These are phyloP conservation scores for Lampropteryx suffumata DNA, from an alignment of 2,888 invertebrate genomes.

Conservation along the genomic window DNA sequence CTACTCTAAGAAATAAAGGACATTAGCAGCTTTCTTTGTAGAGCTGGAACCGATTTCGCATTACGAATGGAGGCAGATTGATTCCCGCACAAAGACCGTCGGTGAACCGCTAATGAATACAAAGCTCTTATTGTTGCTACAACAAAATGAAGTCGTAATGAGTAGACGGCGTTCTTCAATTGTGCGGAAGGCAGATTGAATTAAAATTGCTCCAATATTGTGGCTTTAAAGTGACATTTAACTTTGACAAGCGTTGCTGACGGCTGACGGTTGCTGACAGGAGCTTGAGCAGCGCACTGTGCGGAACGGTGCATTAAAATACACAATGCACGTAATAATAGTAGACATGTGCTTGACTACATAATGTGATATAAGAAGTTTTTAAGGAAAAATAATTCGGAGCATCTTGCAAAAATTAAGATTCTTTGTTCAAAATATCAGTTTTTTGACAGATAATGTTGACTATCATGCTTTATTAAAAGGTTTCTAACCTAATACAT, in stretches of 20 bases:
- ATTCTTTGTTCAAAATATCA: too few relatives aligned
- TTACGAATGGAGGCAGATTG: conserved; percentile 73
- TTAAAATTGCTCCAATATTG: conserved; percentile 73
- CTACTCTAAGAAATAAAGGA: conserved; percentile 51
- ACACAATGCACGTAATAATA: conserved; percentile 29
- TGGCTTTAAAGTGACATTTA: conserved; percentile 66
- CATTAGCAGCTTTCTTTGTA: conserved; percentile 71
- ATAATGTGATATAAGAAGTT: conserved; percentile 7
- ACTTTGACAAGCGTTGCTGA: conserved; percentile 75
- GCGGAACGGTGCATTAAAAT: conserved; percentile 33
- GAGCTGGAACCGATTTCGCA: conserved; percentile 74
- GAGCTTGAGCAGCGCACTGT: conserved; percentile 33
- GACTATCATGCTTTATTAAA: too few relatives aligned
- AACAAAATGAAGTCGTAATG: conserved; percentile 80
- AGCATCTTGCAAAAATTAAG: too few relatives aligned
- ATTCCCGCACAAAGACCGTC: conserved; percentile 75
- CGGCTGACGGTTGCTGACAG: conserved; percentile 55
- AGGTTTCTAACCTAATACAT: too few relatives aligned
- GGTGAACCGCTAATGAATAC: conserved; percentile 58
- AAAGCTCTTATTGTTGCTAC: conserved; percentile 73
- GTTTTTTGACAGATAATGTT: too few relatives aligned
- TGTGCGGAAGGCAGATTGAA: conserved; percentile 70
- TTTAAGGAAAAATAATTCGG: not conserved
- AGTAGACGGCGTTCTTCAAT: conserved; percentile 55
- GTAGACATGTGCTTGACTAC: conserved; percentile 11